Evolutionary conservation across 1,140 invertebrate genomes (phyloP).

Genomic region (Yoshiicerus persimilis): DNA sequence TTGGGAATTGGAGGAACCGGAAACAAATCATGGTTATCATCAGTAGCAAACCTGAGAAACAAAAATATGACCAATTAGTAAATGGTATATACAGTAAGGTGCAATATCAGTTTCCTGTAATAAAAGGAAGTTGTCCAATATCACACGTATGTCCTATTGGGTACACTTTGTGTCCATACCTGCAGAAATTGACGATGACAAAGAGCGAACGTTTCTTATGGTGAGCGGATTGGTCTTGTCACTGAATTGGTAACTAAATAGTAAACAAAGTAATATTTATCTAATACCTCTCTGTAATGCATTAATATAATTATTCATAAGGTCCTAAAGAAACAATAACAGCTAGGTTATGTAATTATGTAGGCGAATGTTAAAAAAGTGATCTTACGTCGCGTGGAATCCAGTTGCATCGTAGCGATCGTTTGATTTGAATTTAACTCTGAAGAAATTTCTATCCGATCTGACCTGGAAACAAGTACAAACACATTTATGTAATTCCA

Average conservation of each 20-base stretch:
- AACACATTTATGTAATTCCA: too few species aligned
- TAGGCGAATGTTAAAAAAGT: too few species aligned
- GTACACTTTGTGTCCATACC: not conserved
- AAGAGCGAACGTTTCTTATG: conserved; percentile 30
- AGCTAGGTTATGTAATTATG: too few species aligned
- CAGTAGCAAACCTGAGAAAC: not conserved
- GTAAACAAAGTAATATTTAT: not conserved
- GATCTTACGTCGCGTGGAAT: conserved; percentile 59
- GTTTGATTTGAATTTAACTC: conserved; percentile 64
- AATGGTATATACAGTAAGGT: too few species aligned
- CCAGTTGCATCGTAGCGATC: conserved; percentile 63
- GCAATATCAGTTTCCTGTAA: too few species aligned
- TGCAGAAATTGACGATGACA: not conserved
- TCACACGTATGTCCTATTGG: not conserved
- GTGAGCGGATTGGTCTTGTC: conserved; percentile 39
- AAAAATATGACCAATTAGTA: too few species aligned
- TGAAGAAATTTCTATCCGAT: conserved; percentile 63
- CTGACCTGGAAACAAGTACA: conserved; percentile 44
- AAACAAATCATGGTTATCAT: not conserved
- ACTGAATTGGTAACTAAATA: conserved; percentile 57
- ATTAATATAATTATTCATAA: too few species aligned
- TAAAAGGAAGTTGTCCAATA: too few species aligned
- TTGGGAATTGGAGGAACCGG: not conserved
- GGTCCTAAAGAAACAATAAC: too few species aligned
- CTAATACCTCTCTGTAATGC: too few species aligned